Evolutionary conservation across 53 echinoderm and acorn worm species (phyloP).

Genomic region (Apostichopus leukothele): DNA sequence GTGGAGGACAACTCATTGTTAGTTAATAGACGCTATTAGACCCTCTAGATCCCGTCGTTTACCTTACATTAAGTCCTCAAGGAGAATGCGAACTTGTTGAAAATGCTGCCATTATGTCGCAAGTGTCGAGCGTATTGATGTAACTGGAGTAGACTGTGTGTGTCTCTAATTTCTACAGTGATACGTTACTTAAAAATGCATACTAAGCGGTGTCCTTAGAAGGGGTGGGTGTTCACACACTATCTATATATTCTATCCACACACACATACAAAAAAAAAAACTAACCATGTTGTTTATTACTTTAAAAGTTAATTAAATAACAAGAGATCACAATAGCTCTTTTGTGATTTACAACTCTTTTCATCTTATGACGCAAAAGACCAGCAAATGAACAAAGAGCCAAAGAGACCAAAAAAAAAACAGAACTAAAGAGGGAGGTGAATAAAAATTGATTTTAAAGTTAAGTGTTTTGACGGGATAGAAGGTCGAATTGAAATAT

Average conservation of each 20-base stretch:
- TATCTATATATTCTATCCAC: background rate
- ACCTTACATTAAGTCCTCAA: constrained; percentile 43
- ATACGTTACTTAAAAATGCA: too few relatives aligned
- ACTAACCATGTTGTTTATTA: background rate
- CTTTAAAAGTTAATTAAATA: constrained; percentile 29
- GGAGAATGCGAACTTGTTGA: constrained; percentile 16
- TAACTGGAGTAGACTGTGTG: background rate
- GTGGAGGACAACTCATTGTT: constrained; percentile 14
- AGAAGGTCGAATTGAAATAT: background rate
- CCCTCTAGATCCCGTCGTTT: constrained; percentile 14
- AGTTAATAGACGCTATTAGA: constrained; percentile 39
- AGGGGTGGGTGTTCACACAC: too few relatives aligned
- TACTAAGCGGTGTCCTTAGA: too few relatives aligned
- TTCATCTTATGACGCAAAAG: background rate
- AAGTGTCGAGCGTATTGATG: constrained; percentile 37
- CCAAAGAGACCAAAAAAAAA: too few relatives aligned
- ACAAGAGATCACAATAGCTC: constrained; percentile 13
- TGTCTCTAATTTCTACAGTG: too few relatives aligned
- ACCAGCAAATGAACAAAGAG: background rate
- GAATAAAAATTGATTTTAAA: background rate
- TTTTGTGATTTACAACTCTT: background rate
- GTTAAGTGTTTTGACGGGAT: background rate
- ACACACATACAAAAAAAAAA: too few relatives aligned
- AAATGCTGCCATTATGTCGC: constrained; percentile 12
- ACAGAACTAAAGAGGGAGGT: too few relatives aligned